Evolutionary conservation across 2,113 vertebrate species (phyloP).

Genomic region (Numenius arquata): DNA sequence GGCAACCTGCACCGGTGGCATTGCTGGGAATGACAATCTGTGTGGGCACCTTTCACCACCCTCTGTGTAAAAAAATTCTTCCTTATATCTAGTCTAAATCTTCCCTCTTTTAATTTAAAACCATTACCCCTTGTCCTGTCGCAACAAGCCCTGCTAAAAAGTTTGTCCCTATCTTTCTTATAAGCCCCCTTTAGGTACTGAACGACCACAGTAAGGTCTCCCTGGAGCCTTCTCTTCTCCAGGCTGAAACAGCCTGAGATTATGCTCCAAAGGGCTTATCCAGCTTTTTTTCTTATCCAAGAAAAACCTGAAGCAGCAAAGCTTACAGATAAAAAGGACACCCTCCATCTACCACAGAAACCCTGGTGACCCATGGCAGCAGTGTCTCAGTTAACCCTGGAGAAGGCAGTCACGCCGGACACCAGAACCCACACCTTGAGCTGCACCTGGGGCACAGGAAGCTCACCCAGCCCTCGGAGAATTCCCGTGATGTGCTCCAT

Average conservation of each 20-base stretch:
- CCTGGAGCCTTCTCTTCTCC: background rate
- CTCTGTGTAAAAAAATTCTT: background rate
- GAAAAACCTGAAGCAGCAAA: background rate
- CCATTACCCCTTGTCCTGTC: background rate
- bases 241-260: background rate
- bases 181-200: background rate
- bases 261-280: background rate
- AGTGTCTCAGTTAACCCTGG: background rate
- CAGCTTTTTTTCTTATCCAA: background rate
- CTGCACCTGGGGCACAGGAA: background rate
- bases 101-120: background rate
- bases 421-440: background rate
- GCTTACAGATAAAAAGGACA: background rate
- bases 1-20: background rate
- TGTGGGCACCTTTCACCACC: no score
- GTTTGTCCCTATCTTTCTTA: background rate
- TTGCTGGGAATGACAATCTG: no score
- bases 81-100: background rate
- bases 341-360: background rate
- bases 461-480: background rate
- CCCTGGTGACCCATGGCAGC: accelerated
- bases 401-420: accelerated
- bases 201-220: background rate
- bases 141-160: background rate
- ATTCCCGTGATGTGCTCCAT: background rate